phyloP scores from a whole-genome alignment of 2,113 vertebrate genomes.

The Speoplatyrhinus poulsoni region DNA sequence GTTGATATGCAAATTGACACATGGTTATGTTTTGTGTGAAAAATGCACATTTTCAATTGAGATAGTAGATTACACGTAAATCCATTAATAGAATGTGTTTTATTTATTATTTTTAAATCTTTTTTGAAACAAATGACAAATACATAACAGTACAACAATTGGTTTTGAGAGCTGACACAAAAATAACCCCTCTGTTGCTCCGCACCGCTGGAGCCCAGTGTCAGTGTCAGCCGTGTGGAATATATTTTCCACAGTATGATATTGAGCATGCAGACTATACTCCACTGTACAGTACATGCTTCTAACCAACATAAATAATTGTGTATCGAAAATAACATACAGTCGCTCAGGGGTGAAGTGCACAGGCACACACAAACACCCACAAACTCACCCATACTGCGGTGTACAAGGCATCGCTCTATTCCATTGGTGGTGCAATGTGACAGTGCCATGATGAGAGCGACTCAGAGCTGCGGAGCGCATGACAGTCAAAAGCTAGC shows the following conservation, averaged over 20 bases:
- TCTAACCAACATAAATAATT: constrained; percentile 2
- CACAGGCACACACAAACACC: constrained; percentile 4
- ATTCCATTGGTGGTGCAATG: constrained; percentile 17
- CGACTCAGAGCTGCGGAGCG: constrained; percentile 42
- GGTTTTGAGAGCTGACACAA: too few species aligned
- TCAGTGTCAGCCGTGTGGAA: not conserved
- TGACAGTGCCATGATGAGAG: constrained; percentile 54
- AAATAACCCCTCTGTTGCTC: too few species aligned
- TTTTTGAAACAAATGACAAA: too few species aligned
- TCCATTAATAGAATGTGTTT: too few species aligned
- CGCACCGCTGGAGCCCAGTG: not conserved
- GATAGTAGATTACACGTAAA: too few species aligned
- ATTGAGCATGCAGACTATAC: not conserved
- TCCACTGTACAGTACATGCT: not conserved
- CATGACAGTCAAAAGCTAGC: constrained; percentile 54
- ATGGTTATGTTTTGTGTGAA: too few species aligned
- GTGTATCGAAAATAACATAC: not conserved
- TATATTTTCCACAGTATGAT: not conserved
- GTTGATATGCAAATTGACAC: too few species aligned
- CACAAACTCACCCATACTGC: not conserved
- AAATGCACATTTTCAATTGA: too few species aligned
- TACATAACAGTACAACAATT: too few species aligned
- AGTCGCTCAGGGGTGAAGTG: too few species aligned
- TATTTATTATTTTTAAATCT: too few species aligned
- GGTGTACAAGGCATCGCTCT: not conserved